phyloP scores from a whole-genome alignment of 2,888 invertebrate genomes.

The Megaustenia siamemsis region DNA sequence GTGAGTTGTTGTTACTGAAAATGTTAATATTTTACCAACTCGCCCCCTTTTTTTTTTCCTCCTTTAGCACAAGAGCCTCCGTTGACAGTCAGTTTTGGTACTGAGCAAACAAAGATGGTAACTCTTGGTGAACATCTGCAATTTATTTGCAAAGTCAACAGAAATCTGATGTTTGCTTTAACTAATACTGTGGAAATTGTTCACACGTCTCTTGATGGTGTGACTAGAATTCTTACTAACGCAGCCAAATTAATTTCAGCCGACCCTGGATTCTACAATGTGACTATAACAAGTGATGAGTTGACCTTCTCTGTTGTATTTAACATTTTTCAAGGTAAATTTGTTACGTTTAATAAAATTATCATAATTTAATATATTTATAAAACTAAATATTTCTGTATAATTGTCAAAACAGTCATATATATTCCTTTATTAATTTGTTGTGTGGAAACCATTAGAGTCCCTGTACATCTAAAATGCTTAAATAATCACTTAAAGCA shows the following conservation, averaged over 20 bases:
- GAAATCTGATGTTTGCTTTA: not conserved
- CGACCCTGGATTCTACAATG: conserved; percentile 10
- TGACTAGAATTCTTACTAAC: not conserved
- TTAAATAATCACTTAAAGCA: no score
- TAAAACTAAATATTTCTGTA: no score
- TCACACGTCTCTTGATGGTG: not conserved
- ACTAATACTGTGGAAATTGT: conserved; percentile 3
- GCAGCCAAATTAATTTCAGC: not conserved
- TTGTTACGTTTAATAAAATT: no score
- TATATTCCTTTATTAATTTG: no score
- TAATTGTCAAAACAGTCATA: no score
- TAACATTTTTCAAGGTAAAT: not conserved
- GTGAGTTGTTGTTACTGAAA: not conserved
- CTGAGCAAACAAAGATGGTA: not conserved
- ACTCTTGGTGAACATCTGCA: not conserved
- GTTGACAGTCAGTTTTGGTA: not conserved
- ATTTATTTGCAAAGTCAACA: conserved; percentile 27
- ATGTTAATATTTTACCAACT: no score
- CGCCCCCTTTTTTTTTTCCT: not conserved
- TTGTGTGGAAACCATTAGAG: no score
- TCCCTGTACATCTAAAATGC: no score
- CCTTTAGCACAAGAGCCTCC: conserved; percentile 15
- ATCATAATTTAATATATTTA: no score
- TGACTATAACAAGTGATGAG: not conserved
- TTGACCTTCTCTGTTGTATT: not conserved